A percentile compares a stretch with the other conserved stretches of the same genome.
These are phyloP conservation scores for Drosophila bipectinata DNA, from an alignment of 1,140 invertebrate species.

Conservation along the genomic window DNA sequence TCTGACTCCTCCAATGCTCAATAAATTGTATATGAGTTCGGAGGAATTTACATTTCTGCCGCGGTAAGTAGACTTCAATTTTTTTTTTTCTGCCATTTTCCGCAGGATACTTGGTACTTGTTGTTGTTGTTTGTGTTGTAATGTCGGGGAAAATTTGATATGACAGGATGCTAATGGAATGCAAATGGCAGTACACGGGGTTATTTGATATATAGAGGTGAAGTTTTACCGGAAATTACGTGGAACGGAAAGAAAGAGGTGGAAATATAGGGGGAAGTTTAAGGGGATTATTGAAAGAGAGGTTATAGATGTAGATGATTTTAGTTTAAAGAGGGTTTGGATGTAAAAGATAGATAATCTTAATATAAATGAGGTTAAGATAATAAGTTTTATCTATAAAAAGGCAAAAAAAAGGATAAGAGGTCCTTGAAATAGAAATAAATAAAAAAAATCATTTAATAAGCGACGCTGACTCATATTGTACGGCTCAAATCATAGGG, in stretches of 20 bases:
- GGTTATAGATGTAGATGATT: not conserved
- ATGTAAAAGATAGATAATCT: too few species aligned
- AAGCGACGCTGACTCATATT: too few species aligned
- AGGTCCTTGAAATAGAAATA: too few species aligned
- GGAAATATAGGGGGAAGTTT: not conserved
- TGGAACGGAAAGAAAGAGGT: not conserved
- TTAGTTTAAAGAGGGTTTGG: not conserved
- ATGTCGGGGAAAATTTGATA: conserved; percentile 41
- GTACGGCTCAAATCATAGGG: too few species aligned
- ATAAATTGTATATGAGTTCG: conserved; percentile 70
- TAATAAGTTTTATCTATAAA: too few species aligned
- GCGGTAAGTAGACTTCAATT: conserved; percentile 43
- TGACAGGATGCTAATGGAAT: conserved; percentile 49
- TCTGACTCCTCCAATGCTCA: conserved; percentile 53
- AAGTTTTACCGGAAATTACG: conserved; percentile 32
- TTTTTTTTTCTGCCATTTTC: not conserved
- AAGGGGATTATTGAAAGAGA: not conserved
- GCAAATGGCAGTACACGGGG: conserved; percentile 35
- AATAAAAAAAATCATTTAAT: too few species aligned
- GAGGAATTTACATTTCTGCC: conserved; percentile 71
- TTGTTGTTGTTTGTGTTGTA: conserved; percentile 7
- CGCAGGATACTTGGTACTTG: not conserved
- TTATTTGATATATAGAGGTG: conserved; percentile 10
- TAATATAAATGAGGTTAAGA: too few species aligned
- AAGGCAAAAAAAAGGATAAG: too few species aligned